Evolutionary conservation across 2,113 vertebrate species (phyloP).

Genomic region (Tor tambroides): DNA sequence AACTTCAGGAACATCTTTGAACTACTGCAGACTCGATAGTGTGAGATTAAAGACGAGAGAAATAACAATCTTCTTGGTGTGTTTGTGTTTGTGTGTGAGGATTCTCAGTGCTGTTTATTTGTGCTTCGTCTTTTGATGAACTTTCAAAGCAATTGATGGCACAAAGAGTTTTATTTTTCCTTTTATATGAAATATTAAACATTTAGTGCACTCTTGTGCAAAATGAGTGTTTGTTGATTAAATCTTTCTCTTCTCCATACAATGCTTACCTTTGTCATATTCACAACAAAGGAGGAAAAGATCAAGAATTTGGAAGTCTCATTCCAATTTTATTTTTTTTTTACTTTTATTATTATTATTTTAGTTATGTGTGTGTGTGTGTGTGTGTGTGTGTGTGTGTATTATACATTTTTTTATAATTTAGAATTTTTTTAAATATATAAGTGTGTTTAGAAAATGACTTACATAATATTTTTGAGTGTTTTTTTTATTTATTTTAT

Average conservation of each 20-base stretch:
- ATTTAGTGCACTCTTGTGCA: not conserved
- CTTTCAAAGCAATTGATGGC: not conserved
- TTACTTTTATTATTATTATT: no score
- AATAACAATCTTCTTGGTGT: not conserved
- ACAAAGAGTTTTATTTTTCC: not conserved
- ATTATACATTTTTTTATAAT: no score
- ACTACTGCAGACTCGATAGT: not conserved
- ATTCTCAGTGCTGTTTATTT: not conserved
- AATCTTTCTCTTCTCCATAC: not conserved
- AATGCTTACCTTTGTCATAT: not conserved
- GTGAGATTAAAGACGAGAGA: not conserved
- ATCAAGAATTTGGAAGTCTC: not conserved
- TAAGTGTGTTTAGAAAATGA: no score
- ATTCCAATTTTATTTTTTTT: no score
- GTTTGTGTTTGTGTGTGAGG: not conserved
- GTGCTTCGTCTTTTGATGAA: constrained; percentile 9
- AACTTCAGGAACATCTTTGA: constrained; percentile 1
- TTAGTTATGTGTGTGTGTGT: not conserved
- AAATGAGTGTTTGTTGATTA: not conserved
- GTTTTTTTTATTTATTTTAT: no score
- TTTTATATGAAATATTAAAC: not conserved
- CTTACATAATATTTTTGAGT: no score
- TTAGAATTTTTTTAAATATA: no score
- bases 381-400: not conserved
- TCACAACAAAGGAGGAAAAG: not conserved